Base-by-base conservation (phyloP, 2,888 invertebrate genomes). In the Xylocampa areola region DNA sequence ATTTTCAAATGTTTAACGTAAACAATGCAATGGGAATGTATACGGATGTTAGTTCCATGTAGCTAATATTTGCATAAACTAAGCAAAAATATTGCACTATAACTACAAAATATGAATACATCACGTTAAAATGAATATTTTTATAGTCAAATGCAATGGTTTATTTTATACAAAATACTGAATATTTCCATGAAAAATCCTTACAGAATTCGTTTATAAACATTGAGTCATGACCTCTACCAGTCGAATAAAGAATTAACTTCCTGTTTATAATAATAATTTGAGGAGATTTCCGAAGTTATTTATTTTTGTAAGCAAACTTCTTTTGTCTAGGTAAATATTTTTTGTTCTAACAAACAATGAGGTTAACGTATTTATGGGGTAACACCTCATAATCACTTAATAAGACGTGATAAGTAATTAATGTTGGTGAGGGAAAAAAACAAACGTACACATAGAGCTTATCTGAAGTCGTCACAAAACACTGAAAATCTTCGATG, bases 1-100 rank as follows among this genome's bases (percentile, higher is more conserved):
- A 21, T 4, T 21, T 4, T 6, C 7, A 6, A 6, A 6, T 21
- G 21, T 21, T 2, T 21, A 21, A 21, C 10, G 6, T 33, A 64
- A 40, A 33, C 36, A 57, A n/a, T 27, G 16, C 4, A 4, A n/a
- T 5, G 1, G n/a, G 47, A 67, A 33, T 67, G 39, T 30, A 16
- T 11, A 36, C 10, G 6, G 6, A 32, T 11, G 44, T n/a, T 13
- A 14, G 16, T 57, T 43, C 36, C 10, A 4, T 35, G 6, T 5
- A n/a, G n/a, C 7, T 17, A 29, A 30, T 32, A 19, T 33, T 33
- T 17, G 8, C 4, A 8, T 32, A 14, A 35, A 16, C 10, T 16
- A 8, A 23, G 13, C 2, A 10, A 16, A 16, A 7, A 3, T 10
- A 30, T 16, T 2, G 8, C 10, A 10, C 6, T 17, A 0, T 11